Evolutionary conservation across 2,113 vertebrate species (phyloP).

Genomic region (Empidonax traillii): DNA sequence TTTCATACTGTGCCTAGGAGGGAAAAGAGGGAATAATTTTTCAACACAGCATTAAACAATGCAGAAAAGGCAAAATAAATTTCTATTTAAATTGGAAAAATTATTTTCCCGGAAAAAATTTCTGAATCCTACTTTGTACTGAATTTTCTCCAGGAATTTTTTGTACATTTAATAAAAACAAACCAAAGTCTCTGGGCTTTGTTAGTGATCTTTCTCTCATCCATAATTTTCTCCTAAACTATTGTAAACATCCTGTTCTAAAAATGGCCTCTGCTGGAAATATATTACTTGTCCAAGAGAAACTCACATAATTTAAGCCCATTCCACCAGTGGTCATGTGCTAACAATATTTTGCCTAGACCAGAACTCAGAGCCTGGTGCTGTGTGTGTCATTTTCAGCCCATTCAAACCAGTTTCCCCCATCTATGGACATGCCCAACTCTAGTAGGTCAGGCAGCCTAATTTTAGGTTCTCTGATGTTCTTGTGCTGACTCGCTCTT

Average conservation of each 20-base stretch:
- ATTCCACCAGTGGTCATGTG: neutral
- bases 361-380: neutral
- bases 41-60: neutral
- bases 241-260: neutral
- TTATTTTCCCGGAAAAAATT: neutral
- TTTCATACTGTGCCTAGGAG: slow-evolving; percentile 93
- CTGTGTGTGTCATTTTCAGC: neutral
- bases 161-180: neutral
- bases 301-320: neutral
- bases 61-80: neutral
- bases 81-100: neutral
- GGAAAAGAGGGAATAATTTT: neutral
- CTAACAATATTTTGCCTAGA: neutral
- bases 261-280: neutral
- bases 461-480: neutral
- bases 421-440: neutral
- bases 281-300: neutral
- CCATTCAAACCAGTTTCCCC: neutral
- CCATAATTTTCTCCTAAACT: neutral
- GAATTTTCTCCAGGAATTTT: neutral
- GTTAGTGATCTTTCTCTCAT: neutral
- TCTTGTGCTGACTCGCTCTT: neutral
- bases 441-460: neutral
- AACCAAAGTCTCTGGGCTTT: neutral
- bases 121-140: neutral